Evolutionary conservation across 2,797 vertebrate genomes (phyloP).

Genomic region (Pipistrellus pipistrellus): DNA sequence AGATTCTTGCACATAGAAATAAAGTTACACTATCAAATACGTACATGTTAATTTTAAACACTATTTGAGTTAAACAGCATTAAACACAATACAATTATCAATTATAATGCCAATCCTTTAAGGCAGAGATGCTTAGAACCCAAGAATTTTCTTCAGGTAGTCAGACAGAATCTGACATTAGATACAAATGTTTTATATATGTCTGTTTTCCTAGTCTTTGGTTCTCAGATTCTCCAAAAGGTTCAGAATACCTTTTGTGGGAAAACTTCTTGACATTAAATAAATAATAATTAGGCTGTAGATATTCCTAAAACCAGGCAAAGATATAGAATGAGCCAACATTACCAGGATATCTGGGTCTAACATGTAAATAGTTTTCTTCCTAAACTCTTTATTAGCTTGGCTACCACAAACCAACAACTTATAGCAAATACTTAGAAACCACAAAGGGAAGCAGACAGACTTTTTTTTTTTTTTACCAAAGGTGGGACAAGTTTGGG

Average conservation of each 20-base stretch:
- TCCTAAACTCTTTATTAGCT: neutral
- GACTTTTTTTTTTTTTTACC: neutral
- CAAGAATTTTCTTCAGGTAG: neutral
- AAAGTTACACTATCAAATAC: neutral
- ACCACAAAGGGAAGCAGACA: conserved; percentile 23
- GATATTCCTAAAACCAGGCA: neutral
- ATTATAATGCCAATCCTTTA: neutral
- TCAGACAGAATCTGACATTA: neutral
- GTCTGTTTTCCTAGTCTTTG: neutral
- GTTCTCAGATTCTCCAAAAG: neutral
- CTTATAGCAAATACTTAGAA: conserved; percentile 12
- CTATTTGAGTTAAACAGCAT: neutral
- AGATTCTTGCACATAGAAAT: conserved; percentile 34
- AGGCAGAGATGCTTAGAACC: neutral
- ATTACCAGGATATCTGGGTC: neutral
- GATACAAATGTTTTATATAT: neutral
- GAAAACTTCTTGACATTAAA: neutral
- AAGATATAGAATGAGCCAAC: neutral
- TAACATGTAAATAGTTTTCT: neutral
- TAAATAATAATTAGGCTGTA: neutral
- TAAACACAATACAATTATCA: neutral
- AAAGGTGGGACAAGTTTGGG: neutral
- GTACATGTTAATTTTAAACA: neutral
- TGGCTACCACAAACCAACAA: conserved; percentile 20
- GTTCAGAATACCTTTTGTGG: neutral